These are phyloP conservation scores for Drosophila willistoni DNA, from an alignment of 1,140 invertebrate genomes.

Conservation along the genomic window DNA sequence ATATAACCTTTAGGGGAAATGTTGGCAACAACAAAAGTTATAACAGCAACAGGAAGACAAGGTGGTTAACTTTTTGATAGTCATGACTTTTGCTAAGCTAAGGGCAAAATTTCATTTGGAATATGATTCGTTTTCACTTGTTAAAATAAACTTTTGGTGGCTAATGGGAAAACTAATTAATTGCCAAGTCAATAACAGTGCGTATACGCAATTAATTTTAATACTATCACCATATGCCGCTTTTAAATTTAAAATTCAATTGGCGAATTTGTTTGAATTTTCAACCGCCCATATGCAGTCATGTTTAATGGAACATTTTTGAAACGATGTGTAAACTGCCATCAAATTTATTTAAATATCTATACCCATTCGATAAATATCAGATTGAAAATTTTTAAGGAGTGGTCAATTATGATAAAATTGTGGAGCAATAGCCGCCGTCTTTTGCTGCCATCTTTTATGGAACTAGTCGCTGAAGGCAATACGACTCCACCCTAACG, in stretches of 20 bases:
- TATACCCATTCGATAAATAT: conserved; percentile 21
- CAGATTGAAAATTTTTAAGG: conserved; percentile 1
- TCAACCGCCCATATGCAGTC: neutral
- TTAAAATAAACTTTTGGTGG: neutral
- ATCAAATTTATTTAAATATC: conserved; percentile 5
- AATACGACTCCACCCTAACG: conserved; percentile 38
- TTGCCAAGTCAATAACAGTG: neutral
- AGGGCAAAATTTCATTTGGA: neutral
- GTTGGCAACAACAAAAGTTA: neutral
- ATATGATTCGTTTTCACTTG: too few relatives aligned
- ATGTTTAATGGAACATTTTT: neutral
- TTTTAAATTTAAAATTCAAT: too few relatives aligned
- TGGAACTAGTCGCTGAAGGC: conserved; percentile 19
- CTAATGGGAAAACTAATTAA: too few relatives aligned
- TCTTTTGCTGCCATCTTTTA: neutral
- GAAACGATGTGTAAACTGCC: neutral
- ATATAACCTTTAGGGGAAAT: neutral
- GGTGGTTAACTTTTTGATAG: neutral
- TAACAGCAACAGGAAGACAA: neutral
- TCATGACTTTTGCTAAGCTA: neutral
- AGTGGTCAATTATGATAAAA: conserved; percentile 39
- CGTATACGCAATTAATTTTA: neutral
- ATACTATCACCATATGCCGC: too few relatives aligned
- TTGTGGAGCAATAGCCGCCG: conserved; percentile 19
- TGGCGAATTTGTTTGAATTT: too few relatives aligned